Evolutionary conservation across 2,797 vertebrate genomes (phyloP).

Genomic region (Clarias laeviceps): DNA sequence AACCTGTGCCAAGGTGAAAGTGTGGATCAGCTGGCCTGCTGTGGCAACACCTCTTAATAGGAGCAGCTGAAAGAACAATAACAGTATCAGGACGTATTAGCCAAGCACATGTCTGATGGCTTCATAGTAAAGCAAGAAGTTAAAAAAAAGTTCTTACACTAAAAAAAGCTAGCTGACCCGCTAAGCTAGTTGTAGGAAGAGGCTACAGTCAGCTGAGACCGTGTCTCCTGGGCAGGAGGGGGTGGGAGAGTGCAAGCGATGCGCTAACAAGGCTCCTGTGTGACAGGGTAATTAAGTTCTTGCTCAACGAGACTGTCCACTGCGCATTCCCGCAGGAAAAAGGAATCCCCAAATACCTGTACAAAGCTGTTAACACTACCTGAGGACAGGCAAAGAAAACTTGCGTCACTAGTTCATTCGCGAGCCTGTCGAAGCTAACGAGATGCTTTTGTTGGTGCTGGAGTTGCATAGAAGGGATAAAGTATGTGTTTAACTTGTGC

Average conservation of each 20-base stretch:
- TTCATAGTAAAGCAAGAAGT: conserved; percentile 26
- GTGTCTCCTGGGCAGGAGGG: conserved; percentile 52
- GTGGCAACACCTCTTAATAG: too few relatives aligned
- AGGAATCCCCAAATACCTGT: conserved; percentile 45
- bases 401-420: conserved; percentile 19
- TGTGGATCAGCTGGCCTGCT: too few relatives aligned
- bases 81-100: not conserved
- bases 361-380: conserved; percentile 38
- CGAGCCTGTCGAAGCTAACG: not conserved
- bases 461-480: not conserved
- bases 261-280: conserved; percentile 64
- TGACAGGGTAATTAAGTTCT: conserved; percentile 73
- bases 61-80: too few relatives aligned
- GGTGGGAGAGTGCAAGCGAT: conserved; percentile 44
- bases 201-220: conserved; percentile 24
- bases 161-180: conserved; percentile 9
- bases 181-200: conserved; percentile 17
- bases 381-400: conserved; percentile 25
- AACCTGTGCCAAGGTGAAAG: too few relatives aligned
- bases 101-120: conserved; percentile 6
- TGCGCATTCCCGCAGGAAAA: conserved; percentile 15
- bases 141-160: conserved; percentile 21
- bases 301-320: conserved; percentile 48
- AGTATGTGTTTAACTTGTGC: not conserved
- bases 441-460: not conserved